Percentiles rank a stretch among this genome's conserved stretches.
Conservation (phyloP, 2,888 invertebrate genomes). For the Limenitis camilla region DNA sequence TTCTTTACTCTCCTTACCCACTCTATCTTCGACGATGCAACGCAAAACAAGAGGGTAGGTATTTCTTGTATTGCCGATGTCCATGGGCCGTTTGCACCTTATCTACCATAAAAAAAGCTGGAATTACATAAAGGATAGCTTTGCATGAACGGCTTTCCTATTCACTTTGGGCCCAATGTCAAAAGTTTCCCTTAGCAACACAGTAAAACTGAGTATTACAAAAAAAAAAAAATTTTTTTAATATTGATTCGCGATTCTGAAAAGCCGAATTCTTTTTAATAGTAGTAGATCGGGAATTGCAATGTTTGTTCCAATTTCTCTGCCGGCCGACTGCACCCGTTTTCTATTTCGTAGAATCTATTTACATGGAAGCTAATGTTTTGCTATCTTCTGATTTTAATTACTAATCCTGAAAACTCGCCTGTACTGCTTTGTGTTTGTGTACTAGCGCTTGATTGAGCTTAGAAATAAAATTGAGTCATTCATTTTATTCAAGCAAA, state of each 20-base stretch:
- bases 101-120: no score
- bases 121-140: no score
- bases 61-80: no score
- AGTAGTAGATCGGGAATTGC: conserved; percentile 41
- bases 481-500: background rate
- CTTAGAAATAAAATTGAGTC: background rate
- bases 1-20: no score
- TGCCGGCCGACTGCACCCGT: conserved; percentile 40
- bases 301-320: conserved; percentile 70
- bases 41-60: no score
- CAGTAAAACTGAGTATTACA: no score
- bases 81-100: no score
- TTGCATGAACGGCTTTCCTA: no score
- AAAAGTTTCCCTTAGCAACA: no score
- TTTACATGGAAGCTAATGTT: conserved; percentile 29
- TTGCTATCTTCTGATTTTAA: conserved; percentile 21
- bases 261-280: conserved; percentile 32
- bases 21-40: no score
- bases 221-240: no score
- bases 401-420: conserved; percentile 9
- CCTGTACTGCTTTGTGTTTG: background rate
- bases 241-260: conserved; percentile 12
- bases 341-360: conserved; percentile 42
- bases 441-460: background rate
- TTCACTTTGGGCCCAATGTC: no score